Base-by-base conservation (phyloP, 1,140 invertebrate genomes). In the Sycophaga agraensis region DNA sequence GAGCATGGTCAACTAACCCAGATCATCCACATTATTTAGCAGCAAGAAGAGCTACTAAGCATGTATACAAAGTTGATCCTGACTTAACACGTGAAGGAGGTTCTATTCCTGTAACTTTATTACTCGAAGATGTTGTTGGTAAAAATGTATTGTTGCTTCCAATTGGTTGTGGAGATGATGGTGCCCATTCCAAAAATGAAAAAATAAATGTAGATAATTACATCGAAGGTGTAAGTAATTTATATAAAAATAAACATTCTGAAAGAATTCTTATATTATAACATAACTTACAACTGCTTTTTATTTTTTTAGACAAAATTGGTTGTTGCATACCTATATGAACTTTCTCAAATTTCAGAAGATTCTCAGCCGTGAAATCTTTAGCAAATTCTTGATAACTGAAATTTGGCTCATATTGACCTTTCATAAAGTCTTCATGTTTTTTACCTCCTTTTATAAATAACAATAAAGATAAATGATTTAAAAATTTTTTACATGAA, bases 101-200 rank as follows among this genome's bases (percentile, higher is more conserved):
- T 5, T 95, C 93, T 11, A 99, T 98, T 75, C 96, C 95, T 7
- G 91, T 98, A 43, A 97, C 96, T 55, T 81, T 99, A 54, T 96
- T 93, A 17, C 86, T 91, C 70, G 88, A 96, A 80, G 88, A 95
- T 77, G 85, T 91, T 2, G 97, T 94, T 48, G 91, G 90, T 0
- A 95, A 94, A 75, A 98, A 94, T 83, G 94, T 97, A 24, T 84
- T 98, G 62, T 82, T 99, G 31, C 82, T 99, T 49, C 96, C 96
- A 4, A 88, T 94, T 72, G 97, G 97, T 46, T 87, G 89, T 65
- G 89, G 89, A 59, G 96, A 98, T 79, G 97, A 99, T 82, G 96
- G 96, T 63, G 96, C 96, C 59, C 97, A 99, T 83, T 97, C 95
- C 1, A 96, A 98, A 80, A 98, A 98, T 83, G 97, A 99, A 79